Base-by-base conservation (phyloP, 2,797 vertebrate genomes). In the Cuniculus paca region DNA sequence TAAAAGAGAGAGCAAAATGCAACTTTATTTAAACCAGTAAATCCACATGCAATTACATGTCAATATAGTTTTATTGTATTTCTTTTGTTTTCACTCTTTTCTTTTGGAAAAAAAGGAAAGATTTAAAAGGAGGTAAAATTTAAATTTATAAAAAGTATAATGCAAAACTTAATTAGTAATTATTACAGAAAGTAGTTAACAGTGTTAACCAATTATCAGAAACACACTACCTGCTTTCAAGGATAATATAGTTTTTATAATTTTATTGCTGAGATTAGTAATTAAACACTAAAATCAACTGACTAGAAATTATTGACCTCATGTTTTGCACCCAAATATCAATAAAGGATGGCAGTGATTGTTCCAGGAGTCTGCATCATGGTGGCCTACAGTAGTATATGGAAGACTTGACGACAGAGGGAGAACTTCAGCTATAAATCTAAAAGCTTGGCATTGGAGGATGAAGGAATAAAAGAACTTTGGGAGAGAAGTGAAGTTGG, bases 121-220 rank as follows among this genome's bases (percentile, higher is more conserved):
- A 42, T 58, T 74, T 91, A 26, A 81, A 75, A n/a, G n/a, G 54
- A 72, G 19, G 11, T 90, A 78, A 36, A 82, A 34, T 82, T 95
- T 96, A 92, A 96, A 78, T 70, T 93, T 92, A 95, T 70, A 87
- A 94, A 28, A 86, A 83, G 3, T 34, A 90, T 63, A 63, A 60
- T 65, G 28, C 54, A 91, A 82, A 84, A 89, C 24, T 87, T 94
- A 81, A 90, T 83, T 93, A 56, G 2, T 88, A 48, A 65, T 48
- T 93, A 16, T 92, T 28, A 58, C 13, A 80, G 50, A 52, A 52
- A 52, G 54, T 89, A 91, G 61, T 92, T 94, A 93, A 88, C 48
- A 79, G 10, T 88, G 17, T 80, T 56, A 80, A 36, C 77, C 74
- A 70, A 83, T 93, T 87, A 88, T 84, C 88, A 89, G 34, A 94